Base-by-base conservation (phyloP, 2,797 vertebrate species). In the Esox masquinongy region DNA sequence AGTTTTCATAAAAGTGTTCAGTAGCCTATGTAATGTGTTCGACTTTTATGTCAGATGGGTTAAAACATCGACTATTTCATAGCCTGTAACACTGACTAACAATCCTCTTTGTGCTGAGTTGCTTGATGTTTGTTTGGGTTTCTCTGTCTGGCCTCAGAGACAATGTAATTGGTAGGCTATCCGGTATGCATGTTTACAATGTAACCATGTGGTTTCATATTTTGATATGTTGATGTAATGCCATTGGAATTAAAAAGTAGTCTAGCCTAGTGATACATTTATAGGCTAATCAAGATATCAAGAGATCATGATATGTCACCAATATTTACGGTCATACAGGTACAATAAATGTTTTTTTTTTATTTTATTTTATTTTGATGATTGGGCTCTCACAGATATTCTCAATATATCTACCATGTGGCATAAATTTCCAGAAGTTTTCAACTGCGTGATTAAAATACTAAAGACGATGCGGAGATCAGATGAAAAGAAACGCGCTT, bases 1-100 rank as follows among this genome's bases (percentile, higher is more conserved):
- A 73, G 73, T n/a, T 2, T 67, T 67, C 16, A 67, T 29, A 19
- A 34, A 66, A 67, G 17, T 76, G 56, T 61, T 76, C 64, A 6
- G 22, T 53, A 12, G 43, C 43, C 43, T 47, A 47, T 50, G 5
- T 68, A 19, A 68, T 31, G 47, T 11, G 43, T 47, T 14, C 12
- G 15, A 66, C 29, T 47, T 47, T 47, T 47, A 66, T 66, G 5
- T 17, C 63, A 31, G 56, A 24, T 61, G 7, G 24, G 31, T 34
- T 34, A 16, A 15, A 67, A 17, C 7, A 34, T 64, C 3, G 29
- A 16, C 4, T 3, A 31, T 7, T 67, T 67, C 9, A 3, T 61
- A 2, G 9, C 22, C 24, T 61, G 19, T 24, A 11, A 61, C n/a
- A 61, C 56, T 61, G 43, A 47, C 24, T 12, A 12, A 61, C 22